phyloP scores from a whole-genome alignment of 2,113 vertebrate genomes.

The Scalopus aquaticus region DNA sequence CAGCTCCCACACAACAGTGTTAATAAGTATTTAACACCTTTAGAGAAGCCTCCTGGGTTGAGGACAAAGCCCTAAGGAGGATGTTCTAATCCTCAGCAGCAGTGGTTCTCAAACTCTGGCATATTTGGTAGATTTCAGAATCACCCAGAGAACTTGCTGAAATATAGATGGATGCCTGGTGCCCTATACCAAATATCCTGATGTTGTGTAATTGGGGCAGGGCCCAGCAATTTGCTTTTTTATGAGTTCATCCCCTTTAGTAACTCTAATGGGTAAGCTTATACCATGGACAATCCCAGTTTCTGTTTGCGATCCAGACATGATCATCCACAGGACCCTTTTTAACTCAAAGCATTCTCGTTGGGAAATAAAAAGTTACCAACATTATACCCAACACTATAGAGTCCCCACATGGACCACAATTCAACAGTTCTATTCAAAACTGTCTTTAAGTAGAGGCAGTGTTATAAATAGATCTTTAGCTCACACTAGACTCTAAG shows the following conservation, averaged over 20 bases:
- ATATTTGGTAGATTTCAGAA: background rate
- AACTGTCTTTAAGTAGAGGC: background rate
- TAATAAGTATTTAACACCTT: conserved; percentile 71
- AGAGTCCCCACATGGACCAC: background rate
- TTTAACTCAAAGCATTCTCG: background rate
- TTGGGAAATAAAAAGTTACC: background rate
- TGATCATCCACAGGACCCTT: background rate
- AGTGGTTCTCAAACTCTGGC: background rate
- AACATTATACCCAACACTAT: background rate
- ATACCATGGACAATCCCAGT: background rate
- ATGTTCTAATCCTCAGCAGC: background rate
- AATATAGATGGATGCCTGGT: background rate
- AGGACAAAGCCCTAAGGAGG: conserved; percentile 21
- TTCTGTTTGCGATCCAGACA: background rate
- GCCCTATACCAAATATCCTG: background rate
- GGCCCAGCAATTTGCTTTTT: background rate
- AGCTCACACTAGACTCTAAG: background rate
- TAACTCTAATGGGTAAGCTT: background rate
- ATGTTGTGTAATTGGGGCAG: background rate
- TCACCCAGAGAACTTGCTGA: background rate
- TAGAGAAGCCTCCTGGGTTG: background rate
- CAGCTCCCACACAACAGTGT: conserved; percentile 56
- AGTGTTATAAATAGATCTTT: background rate
- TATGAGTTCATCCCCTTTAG: background rate
- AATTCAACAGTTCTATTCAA: background rate